A percentile compares a stretch with the other conserved stretches of the same genome.
phyloP scores from a whole-genome alignment of 2,113 vertebrate species.

The Etheostoma cragini region DNA sequence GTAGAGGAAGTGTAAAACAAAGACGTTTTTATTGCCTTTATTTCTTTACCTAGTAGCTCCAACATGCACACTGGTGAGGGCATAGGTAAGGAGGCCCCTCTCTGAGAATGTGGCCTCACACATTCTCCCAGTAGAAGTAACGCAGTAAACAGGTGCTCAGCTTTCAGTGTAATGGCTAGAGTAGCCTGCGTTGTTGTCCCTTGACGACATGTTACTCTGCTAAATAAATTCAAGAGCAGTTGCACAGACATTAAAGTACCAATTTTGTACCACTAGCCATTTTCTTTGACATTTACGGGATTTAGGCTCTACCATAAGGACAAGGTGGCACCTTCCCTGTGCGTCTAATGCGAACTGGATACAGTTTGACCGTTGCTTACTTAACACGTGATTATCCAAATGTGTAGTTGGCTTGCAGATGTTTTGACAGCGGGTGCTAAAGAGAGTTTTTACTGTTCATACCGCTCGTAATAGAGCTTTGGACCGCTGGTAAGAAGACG shows the following conservation, averaged over 20 bases:
- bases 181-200: background rate
- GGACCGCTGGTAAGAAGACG: too few relatives aligned
- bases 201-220: background rate
- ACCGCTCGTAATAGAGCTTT: too few relatives aligned
- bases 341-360: background rate
- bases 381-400: background rate
- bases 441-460: background rate
- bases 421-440: background rate
- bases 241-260: background rate
- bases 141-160: background rate
- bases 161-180: background rate
- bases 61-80: background rate
- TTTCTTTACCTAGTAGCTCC: background rate
- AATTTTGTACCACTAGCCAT: background rate
- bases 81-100: background rate
- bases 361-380: background rate
- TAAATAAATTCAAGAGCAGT: background rate
- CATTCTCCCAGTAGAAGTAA: slow-evolving; percentile 1
- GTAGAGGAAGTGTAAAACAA: background rate
- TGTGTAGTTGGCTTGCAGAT: background rate
- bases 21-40: background rate
- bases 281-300: background rate
- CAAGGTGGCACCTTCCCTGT: background rate
- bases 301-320: background rate
- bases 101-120: background rate